Base-by-base conservation (phyloP, 2,797 vertebrate species). In the Todus mexicanus region DNA sequence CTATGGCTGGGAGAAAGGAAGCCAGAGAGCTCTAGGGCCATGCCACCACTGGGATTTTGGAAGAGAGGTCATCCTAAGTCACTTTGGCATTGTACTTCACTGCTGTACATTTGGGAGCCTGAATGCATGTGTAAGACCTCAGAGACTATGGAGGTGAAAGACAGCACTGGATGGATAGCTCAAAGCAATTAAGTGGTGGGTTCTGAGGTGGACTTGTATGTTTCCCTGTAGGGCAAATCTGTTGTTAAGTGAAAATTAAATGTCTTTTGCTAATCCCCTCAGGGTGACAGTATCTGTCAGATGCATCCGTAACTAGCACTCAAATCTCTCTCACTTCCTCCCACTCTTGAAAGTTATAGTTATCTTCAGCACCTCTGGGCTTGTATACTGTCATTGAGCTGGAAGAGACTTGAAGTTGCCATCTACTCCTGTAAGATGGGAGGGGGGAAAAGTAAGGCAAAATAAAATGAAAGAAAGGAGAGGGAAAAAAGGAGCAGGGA, bases 241-340 rank as follows among this genome's bases (percentile, higher is more conserved):
- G 68, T 76, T 93, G 68, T 40, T 71, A 94, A 87, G 75, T 74
- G 94, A 93, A 96, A 96, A 96, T 92, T 94, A 90, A 84, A 92
- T 87, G 87, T 71, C 89, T 92, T 91, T 79, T 90, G 47, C 27
- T 87, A 70, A 35, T 83, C 61, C 69, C 84, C 48, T 81, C 65
- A 64, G 81, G 56, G n/a, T 88, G 83, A 91, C 7, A 6, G 51
- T 73, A 68, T 37, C 43, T 84, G 47, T 86, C 90, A 92, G 60
- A 79, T 61, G 12, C 60, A 90, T 77, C 77, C 56, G 43, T 68
- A 93, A 74, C 60, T 86, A 50, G 47, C 22, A 53, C 51, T 91
- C 64, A 73, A 64, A 91, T 92, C 47, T 87, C n/a, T 86, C 60
- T 91, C 66, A 73, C 1, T 29, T 92, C 71, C 59, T 88, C 42